Conservation (phyloP, 2,797 vertebrate species). For the Cuculus canorus region DNA sequence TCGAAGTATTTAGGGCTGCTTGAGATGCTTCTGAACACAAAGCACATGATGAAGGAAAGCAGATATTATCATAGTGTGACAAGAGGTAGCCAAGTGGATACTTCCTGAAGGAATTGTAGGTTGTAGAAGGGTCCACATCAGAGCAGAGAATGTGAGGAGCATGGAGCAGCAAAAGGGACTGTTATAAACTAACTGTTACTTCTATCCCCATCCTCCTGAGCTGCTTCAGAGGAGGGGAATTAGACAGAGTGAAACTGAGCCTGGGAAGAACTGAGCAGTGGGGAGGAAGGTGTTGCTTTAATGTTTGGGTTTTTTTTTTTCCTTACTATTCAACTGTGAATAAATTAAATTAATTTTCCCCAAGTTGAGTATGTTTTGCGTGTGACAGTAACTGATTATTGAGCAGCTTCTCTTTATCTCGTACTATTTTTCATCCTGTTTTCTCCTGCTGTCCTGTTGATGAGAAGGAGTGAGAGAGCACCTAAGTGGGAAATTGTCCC, state of each 20-base stretch:
- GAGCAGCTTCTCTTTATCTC: background rate
- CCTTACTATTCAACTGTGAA: background rate
- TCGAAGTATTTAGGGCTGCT: background rate
- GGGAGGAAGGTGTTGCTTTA: background rate
- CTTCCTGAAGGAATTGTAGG: background rate
- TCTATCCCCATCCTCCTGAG: background rate
- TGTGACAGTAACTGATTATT: background rate
- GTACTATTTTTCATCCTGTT: background rate
- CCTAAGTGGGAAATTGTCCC: background rate
- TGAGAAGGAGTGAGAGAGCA: background rate
- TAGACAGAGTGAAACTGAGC: background rate
- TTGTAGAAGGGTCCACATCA: background rate
- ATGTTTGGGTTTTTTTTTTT: background rate
- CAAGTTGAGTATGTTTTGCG: background rate
- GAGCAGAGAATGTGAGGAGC: background rate
- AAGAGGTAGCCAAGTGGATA: background rate
- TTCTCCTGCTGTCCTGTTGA: background rate
- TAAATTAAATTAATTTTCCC: background rate
- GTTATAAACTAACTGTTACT: background rate
- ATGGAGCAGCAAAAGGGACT: accelerated
- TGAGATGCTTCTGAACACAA: background rate
- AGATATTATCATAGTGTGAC: background rate
- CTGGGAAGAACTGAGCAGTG: background rate
- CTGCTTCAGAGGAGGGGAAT: background rate
- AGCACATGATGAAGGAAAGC: background rate